Base-by-base conservation (phyloP, 2,797 vertebrate species). In the Enteromius viviparus region DNA sequence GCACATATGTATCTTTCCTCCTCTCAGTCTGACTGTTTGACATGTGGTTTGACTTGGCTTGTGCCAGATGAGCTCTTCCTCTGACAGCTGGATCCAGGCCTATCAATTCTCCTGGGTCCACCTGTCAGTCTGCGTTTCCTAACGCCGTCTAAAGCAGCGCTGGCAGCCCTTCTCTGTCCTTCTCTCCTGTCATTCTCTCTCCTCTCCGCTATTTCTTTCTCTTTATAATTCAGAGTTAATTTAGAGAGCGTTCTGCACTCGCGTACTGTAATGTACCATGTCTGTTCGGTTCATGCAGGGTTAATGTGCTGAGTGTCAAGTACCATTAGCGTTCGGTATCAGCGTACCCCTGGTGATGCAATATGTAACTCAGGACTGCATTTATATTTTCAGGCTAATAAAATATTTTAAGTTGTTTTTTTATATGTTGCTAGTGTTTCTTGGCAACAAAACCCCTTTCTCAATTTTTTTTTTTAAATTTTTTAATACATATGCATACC, bases 41-140 rank as follows among this genome's bases (percentile, higher is more conserved):
- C 90, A 92, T 89, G 88, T 88, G 91, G 60, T 76, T 84, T 83
- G 78, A 85, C 83, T 92, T 88, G 89, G 90, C 86, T 89, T 89
- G 88, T 93, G 91, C 92, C 91, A 92, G 93, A 94, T 92, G 93
- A 92, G 92, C 88, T 93, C 90, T 91, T 82, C 11, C 88, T 80
- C 81, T 93, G 94, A 94, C 93, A 94, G 92, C 92, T 93, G 91
- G 92, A 94, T 93, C 90, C 89, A 91, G 90, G 91, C 93, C 83
- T 92, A 91, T 93, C 93, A 92, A 94, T 94, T 91, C 94, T 94
- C 93, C 83, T 62, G 93, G 92, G 94, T 91, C 92, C 92, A 93
- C 91, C 94, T 95, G 94, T 95, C 95, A 95, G 90, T 87, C 90
- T 78, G 68, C 23, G 91, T 94, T 93, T 93, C 92, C 90, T 86